Base-by-base conservation (phyloP, 2,797 vertebrate genomes). In the Valencia hispanica region DNA sequence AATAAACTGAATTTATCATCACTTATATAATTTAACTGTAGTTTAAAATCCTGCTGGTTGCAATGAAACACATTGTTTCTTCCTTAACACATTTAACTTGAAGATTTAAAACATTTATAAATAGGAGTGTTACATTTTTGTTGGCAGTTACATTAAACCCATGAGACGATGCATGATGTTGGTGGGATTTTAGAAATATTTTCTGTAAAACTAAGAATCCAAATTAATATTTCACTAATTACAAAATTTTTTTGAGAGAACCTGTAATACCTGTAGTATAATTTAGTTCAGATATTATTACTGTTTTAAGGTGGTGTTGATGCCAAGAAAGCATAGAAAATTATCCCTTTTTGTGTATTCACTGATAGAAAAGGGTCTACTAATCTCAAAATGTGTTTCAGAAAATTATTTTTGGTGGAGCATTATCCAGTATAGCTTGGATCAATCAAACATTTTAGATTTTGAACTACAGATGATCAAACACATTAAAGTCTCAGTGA, bases 1-100 rank as follows among this genome's bases (percentile, higher is more conserved):
- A n/a, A n/a, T n/a, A n/a, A n/a, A n/a, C n/a, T n/a, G n/a, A n/a
- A 45, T 68, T 27, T 68, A 30, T 68, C 65, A 66, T 39, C 22
- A 17, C 12, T 17, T 45, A 15, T 45, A 27, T 9, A 43, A 68
- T 43, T 68, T 17, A 45, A 18, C 41, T n/a, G 14, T 2, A 27
- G 41, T 45, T 43, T 45, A 17, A 30, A 45, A n/a, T 18, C 12
- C 39, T 43, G 25, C 65, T 27, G n/a, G 25, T 68, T 68, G 25
- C 45, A 25, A 45, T 18, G 7, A 68, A 68, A 7, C n/a, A 27
- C 17, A 43, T 68, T 45, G 39, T 15, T 66, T 12, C 36, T 66
- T 39, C 36, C 22, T 66, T 7, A 41, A 66, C 20, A 65, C 4
- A 65, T 22, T 66, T 12, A 66, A 66, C n/a, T 14, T 11, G 12